Conservation (phyloP, 2,888 invertebrate species). For the Eupithecia dodoneata region DNA sequence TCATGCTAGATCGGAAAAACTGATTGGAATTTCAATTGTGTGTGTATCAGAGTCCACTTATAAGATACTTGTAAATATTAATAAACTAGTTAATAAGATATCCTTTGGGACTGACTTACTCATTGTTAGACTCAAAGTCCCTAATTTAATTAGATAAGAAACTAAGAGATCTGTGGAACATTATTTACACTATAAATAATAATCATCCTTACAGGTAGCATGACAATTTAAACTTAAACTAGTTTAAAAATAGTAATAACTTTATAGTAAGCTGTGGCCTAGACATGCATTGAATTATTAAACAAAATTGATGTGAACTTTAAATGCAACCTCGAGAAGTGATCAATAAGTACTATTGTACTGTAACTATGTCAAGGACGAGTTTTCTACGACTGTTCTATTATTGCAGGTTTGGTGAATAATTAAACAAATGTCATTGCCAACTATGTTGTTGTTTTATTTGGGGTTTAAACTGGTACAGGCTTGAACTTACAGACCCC, state of each 20-base stretch:
- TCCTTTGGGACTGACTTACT: too few relatives aligned
- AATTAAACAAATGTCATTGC: background rate
- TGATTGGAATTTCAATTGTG: background rate
- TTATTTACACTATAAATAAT: background rate
- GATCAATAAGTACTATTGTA: conserved; percentile 12
- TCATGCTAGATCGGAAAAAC: background rate
- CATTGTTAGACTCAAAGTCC: too few relatives aligned
- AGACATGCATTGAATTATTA: conserved; percentile 5
- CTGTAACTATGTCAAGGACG: conserved; percentile 6
- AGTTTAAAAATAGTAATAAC: conserved; percentile 1
- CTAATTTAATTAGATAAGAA: too few relatives aligned
- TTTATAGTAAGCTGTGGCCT: background rate
- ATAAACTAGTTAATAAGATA: too few relatives aligned
- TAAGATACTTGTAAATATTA: too few relatives aligned
- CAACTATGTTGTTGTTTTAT: background rate
- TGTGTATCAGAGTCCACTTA: too few relatives aligned
- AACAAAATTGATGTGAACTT: conserved; percentile 13
- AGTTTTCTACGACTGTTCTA: background rate
- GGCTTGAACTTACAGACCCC: background rate
- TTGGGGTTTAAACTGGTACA: background rate
- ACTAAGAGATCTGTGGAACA: background rate
- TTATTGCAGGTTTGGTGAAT: background rate
- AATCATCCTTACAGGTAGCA: background rate
- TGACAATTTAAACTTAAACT: background rate
- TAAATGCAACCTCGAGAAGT: conserved; percentile 9